These are phyloP conservation scores for Eonycteris spelaea DNA, from an alignment of 2,113 vertebrate species.

Conservation along the genomic window DNA sequence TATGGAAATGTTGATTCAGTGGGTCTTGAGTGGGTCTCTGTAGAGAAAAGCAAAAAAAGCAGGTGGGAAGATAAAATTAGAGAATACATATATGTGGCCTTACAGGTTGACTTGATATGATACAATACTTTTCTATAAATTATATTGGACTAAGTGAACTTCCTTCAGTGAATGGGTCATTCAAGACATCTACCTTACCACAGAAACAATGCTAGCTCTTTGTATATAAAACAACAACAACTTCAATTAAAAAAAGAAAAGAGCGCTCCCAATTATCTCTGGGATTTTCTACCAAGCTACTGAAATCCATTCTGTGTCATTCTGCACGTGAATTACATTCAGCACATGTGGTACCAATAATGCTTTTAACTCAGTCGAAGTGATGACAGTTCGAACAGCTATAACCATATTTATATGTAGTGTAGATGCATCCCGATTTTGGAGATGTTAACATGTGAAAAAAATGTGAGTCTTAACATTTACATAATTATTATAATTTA, in stretches of 20 bases:
- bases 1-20: neutral
- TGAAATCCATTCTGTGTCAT: neutral
- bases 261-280: neutral
- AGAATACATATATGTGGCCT: neutral
- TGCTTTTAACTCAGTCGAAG: neutral
- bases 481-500: neutral
- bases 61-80: neutral
- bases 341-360: neutral
- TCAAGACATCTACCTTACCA: too few species aligned
- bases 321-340: neutral
- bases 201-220: too few species aligned
- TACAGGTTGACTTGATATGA: neutral
- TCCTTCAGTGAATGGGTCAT: too few species aligned
- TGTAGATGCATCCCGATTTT: neutral
- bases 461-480: neutral
- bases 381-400: neutral
- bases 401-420: neutral
- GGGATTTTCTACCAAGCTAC: neutral
- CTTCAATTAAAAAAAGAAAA: neutral
- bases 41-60: neutral
- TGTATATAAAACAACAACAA: too few species aligned
- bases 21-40: neutral
- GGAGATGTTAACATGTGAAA: neutral
- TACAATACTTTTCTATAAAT: neutral
- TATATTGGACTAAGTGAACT: neutral